Evolutionary conservation across 2,797 vertebrate species (phyloP), one percentile per base, ranked within the genome.

Genomic region (Staurois parvus): DNA sequence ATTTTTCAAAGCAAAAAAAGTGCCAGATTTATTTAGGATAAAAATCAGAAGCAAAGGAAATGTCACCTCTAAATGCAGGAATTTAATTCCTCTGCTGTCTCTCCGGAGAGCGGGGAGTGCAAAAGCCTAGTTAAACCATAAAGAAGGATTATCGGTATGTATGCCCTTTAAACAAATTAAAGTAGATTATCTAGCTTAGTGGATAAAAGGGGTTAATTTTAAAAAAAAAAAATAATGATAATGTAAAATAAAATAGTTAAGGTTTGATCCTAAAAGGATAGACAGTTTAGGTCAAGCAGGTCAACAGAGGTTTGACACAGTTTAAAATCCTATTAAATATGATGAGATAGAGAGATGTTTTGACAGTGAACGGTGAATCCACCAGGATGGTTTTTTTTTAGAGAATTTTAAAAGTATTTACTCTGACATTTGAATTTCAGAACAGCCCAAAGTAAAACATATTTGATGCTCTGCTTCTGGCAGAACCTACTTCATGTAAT

Each of bases 151-250:
- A 87, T 83, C 75, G 29, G 56, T 24, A 76, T 19, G 48, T 52
- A 52, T 79, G 81, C 85, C 85, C 85, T 87, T 83, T 83, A 87
- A 83, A 83, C 68, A 87, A 87, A 87, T 87, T 87, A 83, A 59
- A 87, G 75, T 79, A 81, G 85, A 83, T 79, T 83, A 87, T 87
- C 85, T 67, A 75, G 69, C 56, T 83, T 79, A 83, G 56, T 59
- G 81, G 81, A 74, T 87, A 79, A 77, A 86, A 87, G 75, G 85
- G 80, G 85, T 87, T 87, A 87, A 83, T 79, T 87, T 79, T 28
- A 37, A 70, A 32, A 62, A 67, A 21, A 48, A 12, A 13, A 17
- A 52, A 52, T 52, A 4, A 45, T 52, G 13, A 19, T 52, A 52
- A 52, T 52, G 48, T 19, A 52, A 52, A 52, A 52, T 52, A 52